Evolutionary conservation across 2,888 invertebrate species (phyloP), one percentile per base, ranked within the genome.

Genomic region (Halictus ligatus): DNA sequence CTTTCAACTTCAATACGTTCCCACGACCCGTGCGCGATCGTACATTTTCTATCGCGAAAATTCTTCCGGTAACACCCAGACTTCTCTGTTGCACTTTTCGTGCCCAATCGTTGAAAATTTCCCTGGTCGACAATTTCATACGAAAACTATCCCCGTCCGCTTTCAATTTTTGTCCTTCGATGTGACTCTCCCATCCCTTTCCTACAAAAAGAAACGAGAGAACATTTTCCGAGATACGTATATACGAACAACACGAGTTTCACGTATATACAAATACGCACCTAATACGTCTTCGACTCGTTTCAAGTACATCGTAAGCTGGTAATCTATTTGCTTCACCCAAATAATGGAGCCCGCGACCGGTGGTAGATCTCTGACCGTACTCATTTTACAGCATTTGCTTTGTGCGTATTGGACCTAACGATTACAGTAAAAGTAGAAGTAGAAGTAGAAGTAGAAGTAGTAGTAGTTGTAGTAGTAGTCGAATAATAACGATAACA

Each of bases 171-270:
- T 99, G 99, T 18, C 99, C 99, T 95, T 99, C 99, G 75, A 99
- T 98, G 95, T 99, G 99, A 92, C 98, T 99, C 95, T 99, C 99
- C 99, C 99, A 99, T 64, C 99, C 99, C 95, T 99, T 99, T 75
- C 98, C 97, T 97, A 87, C 10, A 1, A 60, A 74, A 67, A 4
- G 35, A 54, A 58, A 29, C 15, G 18, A 64, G 13, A 12, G 58
- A 25, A 75, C 54, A 7, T 69, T 3, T n/a, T 35, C 43, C 18
- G 0, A n/a, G 12, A 50, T 29, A n/a, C n/a, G n/a, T n/a, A n/a
- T n/a, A 1, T 21, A 18, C 18, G 0, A 29, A 64, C 18, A 29
- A 64, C 18, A 64, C 29, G 6, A 64, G 29, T 29, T 29, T 29
- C 29, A 35, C 18, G 12, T 12, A 58, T 12, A 58, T 12, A 58